These are phyloP conservation scores for Apodemus sylvaticus DNA, from an alignment of 2,113 vertebrate genomes.

Conservation along the genomic window DNA sequence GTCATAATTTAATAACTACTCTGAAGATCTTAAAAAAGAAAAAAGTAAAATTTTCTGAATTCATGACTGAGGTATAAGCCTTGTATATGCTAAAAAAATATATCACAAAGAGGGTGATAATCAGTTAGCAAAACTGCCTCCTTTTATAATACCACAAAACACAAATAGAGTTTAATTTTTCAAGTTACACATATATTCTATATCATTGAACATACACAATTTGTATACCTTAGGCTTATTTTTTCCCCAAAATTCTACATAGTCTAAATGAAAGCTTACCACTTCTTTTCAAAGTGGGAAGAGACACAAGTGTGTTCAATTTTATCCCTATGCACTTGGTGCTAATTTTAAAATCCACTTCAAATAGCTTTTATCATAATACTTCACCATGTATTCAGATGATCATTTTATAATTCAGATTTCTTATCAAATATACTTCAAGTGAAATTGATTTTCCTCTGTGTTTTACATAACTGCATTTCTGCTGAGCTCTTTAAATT, in stretches of 20 bases:
- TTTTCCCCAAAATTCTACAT: background rate
- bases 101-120: background rate
- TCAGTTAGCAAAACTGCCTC: background rate
- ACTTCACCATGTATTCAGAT: background rate
- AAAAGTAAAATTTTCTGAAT: background rate
- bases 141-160: background rate
- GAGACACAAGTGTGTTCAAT: background rate
- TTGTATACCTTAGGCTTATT: background rate
- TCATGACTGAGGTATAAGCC: background rate
- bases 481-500: slow-evolving; percentile 27
- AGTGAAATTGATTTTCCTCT: slow-evolving; percentile 21
- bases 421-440: slow-evolving; percentile 16
- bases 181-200: background rate
- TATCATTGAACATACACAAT: background rate
- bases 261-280: background rate
- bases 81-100: background rate
- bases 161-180: slow-evolving; percentile 52
- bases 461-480: background rate
- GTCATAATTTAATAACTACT: slow-evolving; percentile 74
- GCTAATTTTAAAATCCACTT: slow-evolving; percentile 38
- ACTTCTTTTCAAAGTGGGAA: background rate
- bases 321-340: background rate
- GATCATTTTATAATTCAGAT: slow-evolving; percentile 41
- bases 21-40: slow-evolving; percentile 46
- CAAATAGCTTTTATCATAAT: background rate